Evolutionary conservation across 2,113 vertebrate species (phyloP).

Genomic region (Channa argus): DNA sequence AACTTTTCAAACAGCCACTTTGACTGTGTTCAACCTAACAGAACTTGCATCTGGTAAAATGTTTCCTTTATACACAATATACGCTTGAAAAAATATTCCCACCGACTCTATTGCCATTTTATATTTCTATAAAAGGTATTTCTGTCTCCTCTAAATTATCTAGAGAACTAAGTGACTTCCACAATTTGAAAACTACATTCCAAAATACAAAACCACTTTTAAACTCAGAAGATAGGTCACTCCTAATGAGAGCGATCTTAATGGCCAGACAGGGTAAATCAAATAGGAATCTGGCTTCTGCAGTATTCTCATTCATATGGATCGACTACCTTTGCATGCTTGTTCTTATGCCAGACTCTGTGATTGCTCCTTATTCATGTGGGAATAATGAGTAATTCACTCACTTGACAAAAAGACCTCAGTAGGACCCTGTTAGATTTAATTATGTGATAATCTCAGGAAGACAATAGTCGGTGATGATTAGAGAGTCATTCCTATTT

Average conservation of each 20-base stretch:
- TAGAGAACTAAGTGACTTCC: constrained; percentile 39
- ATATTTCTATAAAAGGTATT: constrained; percentile 30
- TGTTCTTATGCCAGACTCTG: constrained; percentile 46
- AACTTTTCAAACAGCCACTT: constrained; percentile 52
- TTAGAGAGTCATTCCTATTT: constrained; percentile 68
- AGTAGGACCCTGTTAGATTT: constrained; percentile 64
- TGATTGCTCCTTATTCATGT: constrained; percentile 61
- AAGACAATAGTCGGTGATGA: constrained; percentile 71
- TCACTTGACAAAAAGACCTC: constrained; percentile 65
- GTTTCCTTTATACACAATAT: constrained; percentile 16
- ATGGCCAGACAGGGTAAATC: constrained; percentile 62
- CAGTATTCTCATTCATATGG: constrained; percentile 51
- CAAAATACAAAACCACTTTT: constrained; percentile 57
- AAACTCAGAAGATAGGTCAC: constrained; percentile 46
- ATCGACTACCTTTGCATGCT: constrained; percentile 63
- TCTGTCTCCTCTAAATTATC: constrained; percentile 33
- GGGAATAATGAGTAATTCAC: constrained; percentile 75
- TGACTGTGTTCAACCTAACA: constrained; percentile 33
- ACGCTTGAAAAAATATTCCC: neutral
- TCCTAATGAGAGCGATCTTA: constrained; percentile 58
- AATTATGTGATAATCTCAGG: constrained; percentile 68
- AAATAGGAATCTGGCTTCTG: constrained; percentile 61
- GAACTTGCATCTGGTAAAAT: constrained; percentile 44
- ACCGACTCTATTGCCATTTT: constrained; percentile 19
- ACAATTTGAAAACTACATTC: constrained; percentile 34